Evolutionary conservation across 2,113 vertebrate genomes (phyloP).

Genomic region (Girardinichthys multiradiatus): DNA sequence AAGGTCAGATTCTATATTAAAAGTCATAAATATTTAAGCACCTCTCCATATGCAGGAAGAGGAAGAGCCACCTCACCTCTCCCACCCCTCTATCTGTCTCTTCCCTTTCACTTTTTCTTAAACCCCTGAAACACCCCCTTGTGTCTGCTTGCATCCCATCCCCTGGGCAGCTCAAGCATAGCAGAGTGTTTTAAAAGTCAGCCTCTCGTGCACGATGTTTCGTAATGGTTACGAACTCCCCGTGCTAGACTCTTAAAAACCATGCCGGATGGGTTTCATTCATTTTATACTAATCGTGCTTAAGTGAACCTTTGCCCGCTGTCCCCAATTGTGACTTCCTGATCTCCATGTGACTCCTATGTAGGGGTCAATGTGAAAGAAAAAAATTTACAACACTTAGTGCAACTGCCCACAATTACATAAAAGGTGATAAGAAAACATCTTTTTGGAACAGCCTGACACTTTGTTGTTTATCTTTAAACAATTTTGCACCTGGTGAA

Average conservation of each 20-base stretch:
- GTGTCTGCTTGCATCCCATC: conserved; percentile 73
- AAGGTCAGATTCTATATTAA: conserved; percentile 71
- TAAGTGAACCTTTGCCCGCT: conserved; percentile 36
- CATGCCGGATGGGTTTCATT: conserved; percentile 46
- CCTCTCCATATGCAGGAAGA: conserved; percentile 51
- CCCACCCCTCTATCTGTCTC: conserved; percentile 3
- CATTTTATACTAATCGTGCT: conserved; percentile 53
- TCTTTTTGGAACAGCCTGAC: not conserved
- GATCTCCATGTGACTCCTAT: conserved; percentile 6
- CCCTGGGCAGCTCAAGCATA: conserved; percentile 75
- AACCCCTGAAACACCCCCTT: conserved; percentile 75
- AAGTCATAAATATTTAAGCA: conserved; percentile 77
- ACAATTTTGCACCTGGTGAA: conserved; percentile 50
- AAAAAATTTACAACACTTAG: not conserved
- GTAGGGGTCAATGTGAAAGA: not conserved
- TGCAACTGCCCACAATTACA: conserved; percentile 8
- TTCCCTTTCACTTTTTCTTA: conserved; percentile 64
- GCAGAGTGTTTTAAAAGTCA: conserved; percentile 77
- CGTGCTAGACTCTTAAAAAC: conserved; percentile 52
- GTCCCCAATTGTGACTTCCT: not conserved
- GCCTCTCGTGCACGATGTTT: conserved; percentile 52
- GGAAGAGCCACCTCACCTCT: conserved; percentile 40
- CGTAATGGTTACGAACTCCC: conserved; percentile 63
- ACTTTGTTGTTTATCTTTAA: conserved; percentile 10
- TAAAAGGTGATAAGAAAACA: not conserved